Percentiles rank a stretch among this genome's conserved stretches.
These are phyloP conservation scores for Nebria salina DNA, from an alignment of 2,888 invertebrate genomes.

Conservation along the genomic window DNA sequence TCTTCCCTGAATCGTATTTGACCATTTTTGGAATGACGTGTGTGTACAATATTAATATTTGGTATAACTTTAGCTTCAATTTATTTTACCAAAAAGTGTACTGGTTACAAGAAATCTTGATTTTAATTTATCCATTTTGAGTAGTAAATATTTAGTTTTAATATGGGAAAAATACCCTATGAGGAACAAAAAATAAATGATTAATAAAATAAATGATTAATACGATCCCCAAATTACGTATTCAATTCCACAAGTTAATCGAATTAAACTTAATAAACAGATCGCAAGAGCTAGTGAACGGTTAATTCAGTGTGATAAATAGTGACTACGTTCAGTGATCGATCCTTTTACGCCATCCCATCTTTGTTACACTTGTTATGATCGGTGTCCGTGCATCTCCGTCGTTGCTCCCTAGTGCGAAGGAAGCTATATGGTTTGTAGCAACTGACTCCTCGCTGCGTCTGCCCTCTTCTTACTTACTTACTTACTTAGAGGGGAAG, in stretches of 20 bases:
- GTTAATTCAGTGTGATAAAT: slow-evolving; percentile 16
- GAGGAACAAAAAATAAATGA: neutral
- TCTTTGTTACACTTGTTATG: neutral
- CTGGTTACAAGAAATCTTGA: too few relatives aligned
- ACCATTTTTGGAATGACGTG: too few relatives aligned
- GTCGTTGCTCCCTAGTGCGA: neutral
- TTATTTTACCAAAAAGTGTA: too few relatives aligned
- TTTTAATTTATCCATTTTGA: too few relatives aligned
- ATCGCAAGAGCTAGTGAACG: neutral
- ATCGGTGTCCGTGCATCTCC: neutral
- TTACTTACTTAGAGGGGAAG: neutral
- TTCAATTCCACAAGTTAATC: slow-evolving; percentile 2
- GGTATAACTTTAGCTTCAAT: too few relatives aligned
- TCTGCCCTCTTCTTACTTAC: neutral
- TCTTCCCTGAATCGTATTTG: too few relatives aligned
- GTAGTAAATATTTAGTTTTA: too few relatives aligned
- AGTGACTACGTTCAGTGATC: slow-evolving; percentile 12
- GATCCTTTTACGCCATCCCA: neutral
- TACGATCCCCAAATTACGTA: neutral
- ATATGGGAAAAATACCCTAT: too few relatives aligned
- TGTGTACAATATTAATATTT: too few relatives aligned
- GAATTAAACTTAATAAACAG: slow-evolving; percentile 16
- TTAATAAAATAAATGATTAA: neutral
- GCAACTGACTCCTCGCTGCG: neutral
- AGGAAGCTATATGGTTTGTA: neutral